Percentiles rank a stretch among this genome's conserved stretches.
phyloP scores from a whole-genome alignment of 2,113 vertebrate genomes.

The Pampusana beccarii region DNA sequence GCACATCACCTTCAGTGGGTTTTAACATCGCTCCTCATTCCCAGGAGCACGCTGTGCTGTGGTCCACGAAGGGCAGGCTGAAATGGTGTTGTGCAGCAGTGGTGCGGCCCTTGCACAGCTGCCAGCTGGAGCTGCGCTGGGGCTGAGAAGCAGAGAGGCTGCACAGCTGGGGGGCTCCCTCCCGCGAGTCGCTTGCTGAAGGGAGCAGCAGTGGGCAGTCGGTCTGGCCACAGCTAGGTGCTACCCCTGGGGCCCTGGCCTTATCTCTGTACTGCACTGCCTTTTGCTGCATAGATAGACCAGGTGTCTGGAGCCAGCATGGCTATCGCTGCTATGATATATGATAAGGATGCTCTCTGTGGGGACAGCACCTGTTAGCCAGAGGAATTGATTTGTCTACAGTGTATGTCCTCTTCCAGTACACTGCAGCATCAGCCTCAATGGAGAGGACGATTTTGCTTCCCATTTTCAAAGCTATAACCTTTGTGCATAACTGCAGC shows the following conservation, averaged over 20 bases:
- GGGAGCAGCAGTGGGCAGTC: background rate
- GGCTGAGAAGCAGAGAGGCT: background rate
- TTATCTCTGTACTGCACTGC: background rate
- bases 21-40: accelerated
- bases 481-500: background rate
- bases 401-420: background rate
- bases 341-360: background rate
- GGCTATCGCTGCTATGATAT: background rate
- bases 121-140: background rate
- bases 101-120: background rate
- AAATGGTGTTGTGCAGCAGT: accelerated
- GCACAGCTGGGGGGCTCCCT: background rate
- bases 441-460: background rate
- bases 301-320: background rate
- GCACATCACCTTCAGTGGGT: background rate
- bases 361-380: background rate
- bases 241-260: background rate
- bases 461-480: background rate
- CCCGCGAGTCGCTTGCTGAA: background rate
- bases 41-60: accelerated
- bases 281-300: background rate
- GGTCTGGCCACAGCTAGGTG: background rate
- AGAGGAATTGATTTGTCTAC: background rate
- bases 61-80: accelerated
- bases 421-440: background rate